Base-by-base conservation (phyloP, 2,113 vertebrate genomes). In the Narcine bancroftii region DNA sequence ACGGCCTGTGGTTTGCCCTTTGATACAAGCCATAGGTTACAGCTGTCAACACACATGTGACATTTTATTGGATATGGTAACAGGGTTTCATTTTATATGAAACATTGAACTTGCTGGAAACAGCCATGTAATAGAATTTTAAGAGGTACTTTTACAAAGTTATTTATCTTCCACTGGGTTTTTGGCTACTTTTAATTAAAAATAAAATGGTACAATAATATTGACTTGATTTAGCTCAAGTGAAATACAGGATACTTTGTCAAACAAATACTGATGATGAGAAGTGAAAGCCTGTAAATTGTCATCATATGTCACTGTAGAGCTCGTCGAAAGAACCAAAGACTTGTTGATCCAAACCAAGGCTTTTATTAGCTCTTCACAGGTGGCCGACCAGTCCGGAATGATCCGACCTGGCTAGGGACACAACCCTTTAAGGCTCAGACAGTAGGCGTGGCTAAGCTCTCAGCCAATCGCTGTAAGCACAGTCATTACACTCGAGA, bases 1-100 rank as follows among this genome's bases (percentile, higher is more conserved):
- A 60, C 6, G 53, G 53, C 81, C 81, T 87, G 81, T 39, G 60
- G 81, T 56, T 87, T 53, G 21, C 53, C 56, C 33, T 87, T 47
- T 47, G 81, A 87, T 87, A 63, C 15, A 87, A 87, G 81, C 81
- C 56, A 87, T 63, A 87, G 81, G 81, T 87, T 87, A 87, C 81
- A 60, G 33, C 81, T 87, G 81, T 87, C 53, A 36, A 56, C 81
- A 87, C 53, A 87, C 53, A 63, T 87, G n/a, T n/a, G 81, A 87
- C 81, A 87, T 87, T 60, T 87, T 87, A n/a, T 36, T 87, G 81
- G 36, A 87, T 63, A 87, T 87, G 81, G 50, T 87, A 60, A 60
- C 6, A 17, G 53, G 50, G 81, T 17, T 87, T 56, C 36, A 87
- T 60, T 87, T 60, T 53, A 56, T 47, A 83, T 33, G 45, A 83